phyloP scores from a whole-genome alignment of 2,888 invertebrate species.

The Acronicta leporina region DNA sequence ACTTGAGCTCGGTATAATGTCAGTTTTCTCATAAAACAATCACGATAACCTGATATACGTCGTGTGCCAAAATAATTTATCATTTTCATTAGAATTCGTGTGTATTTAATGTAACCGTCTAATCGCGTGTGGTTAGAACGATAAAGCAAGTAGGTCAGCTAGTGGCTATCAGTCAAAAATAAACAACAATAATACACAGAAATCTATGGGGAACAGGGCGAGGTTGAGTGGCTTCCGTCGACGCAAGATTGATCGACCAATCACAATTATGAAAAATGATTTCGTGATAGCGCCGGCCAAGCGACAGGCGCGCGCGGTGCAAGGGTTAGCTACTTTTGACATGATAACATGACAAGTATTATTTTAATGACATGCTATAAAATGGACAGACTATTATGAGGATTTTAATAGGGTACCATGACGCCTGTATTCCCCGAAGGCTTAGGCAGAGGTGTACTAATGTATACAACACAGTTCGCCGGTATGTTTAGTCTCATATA shows the following conservation, averaged over 20 bases:
- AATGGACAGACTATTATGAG: too few species aligned
- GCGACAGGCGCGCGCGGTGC: conserved; percentile 48
- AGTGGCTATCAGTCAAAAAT: conserved; percentile 79
- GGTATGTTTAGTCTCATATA: too few species aligned
- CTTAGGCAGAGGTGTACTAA: too few species aligned
- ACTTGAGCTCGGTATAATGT: neutral
- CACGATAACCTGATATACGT: conserved; percentile 40
- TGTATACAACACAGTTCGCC: too few species aligned
- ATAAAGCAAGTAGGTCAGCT: conserved; percentile 76
- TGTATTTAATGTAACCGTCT: conserved; percentile 54
- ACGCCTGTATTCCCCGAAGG: too few species aligned
- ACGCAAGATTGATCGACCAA: conserved; percentile 82
- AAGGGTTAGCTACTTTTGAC: conserved; percentile 6
- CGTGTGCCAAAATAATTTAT: conserved; percentile 46
- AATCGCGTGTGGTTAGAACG: conserved; percentile 74
- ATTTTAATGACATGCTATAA: too few species aligned
- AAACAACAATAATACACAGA: conserved; percentile 78
- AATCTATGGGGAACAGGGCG: conserved; percentile 71
- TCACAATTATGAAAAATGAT: conserved; percentile 87
- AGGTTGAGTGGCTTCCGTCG: conserved; percentile 84
- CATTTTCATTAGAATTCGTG: conserved; percentile 50
- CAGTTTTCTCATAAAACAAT: conserved; percentile 28
- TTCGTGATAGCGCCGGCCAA: conserved; percentile 65
- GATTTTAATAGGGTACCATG: too few species aligned
- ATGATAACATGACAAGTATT: too few species aligned